Conservation (phyloP, 2,888 invertebrate species). For the Leptinotarsa peninsularis region DNA sequence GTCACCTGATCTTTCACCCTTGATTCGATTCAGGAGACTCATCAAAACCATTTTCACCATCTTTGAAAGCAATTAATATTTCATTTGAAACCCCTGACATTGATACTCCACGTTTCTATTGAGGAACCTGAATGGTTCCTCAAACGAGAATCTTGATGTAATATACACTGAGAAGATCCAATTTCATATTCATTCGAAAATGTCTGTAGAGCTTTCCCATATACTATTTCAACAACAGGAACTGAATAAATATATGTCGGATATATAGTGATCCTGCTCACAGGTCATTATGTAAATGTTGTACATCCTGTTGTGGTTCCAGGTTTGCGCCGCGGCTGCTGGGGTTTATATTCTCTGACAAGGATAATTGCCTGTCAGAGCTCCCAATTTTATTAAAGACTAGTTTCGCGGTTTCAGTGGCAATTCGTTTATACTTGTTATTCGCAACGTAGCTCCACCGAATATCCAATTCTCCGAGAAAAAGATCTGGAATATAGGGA, state of each 20-base stretch:
- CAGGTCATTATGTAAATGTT: constrained; percentile 37
- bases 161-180: background rate
- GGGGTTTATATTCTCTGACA: constrained; percentile 7
- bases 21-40: too few relatives aligned
- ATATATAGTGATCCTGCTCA: constrained; percentile 27
- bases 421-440: background rate
- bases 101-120: too few relatives aligned
- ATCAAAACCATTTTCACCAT: too few relatives aligned
- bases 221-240: background rate
- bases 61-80: too few relatives aligned
- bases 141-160: background rate
- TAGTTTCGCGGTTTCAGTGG: background rate
- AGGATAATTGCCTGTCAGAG: constrained; percentile 8
- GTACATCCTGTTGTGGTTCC: constrained; percentile 33
- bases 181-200: background rate
- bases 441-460: too few relatives aligned
- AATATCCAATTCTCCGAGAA: too few relatives aligned
- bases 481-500: too few relatives aligned
- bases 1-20: too few relatives aligned
- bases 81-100: too few relatives aligned
- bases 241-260: constrained; percentile 10
- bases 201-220: background rate
- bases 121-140: too few relatives aligned
- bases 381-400: constrained; percentile 8
- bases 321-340: constrained; percentile 14